Evolutionary conservation across 64 coral and sea anemone species (phyloP).

Genomic region (Anthopleura sola): DNA sequence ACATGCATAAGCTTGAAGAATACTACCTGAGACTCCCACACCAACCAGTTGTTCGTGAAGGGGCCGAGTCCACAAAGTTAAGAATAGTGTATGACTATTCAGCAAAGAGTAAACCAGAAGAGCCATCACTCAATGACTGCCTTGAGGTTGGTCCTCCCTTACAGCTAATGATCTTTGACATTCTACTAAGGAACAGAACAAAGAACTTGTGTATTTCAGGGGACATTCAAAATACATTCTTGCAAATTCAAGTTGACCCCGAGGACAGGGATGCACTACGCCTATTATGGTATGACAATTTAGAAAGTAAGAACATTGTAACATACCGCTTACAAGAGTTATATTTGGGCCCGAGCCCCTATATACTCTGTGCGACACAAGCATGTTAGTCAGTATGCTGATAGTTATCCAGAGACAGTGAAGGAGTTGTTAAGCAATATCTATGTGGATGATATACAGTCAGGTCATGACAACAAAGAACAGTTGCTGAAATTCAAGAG

Average conservation of each 20-base stretch:
- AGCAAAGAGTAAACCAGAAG: slow-evolving; percentile 16
- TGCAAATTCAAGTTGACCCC: slow-evolving; percentile 29
- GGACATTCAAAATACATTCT: slow-evolving; percentile 44
- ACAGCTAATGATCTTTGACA: slow-evolving; percentile 51
- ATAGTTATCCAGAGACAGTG: slow-evolving; percentile 42
- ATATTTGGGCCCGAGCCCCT: slow-evolving; percentile 65
- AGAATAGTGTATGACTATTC: slow-evolving; percentile 60
- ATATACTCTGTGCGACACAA: too few relatives aligned
- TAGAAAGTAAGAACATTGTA: slow-evolving; percentile 27
- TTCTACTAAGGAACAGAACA: slow-evolving; percentile 31
- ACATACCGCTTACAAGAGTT: slow-evolving; percentile 47
- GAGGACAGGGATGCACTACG: slow-evolving; percentile 37
- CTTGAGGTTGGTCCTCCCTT: slow-evolving; percentile 34
- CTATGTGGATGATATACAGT: slow-evolving; percentile 68
- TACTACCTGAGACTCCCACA: slow-evolving; percentile 43
- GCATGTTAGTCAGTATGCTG: too few relatives aligned
- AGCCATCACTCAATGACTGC: slow-evolving; percentile 52
- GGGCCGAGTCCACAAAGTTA: slow-evolving; percentile 43
- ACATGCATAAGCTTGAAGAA: slow-evolving; percentile 38
- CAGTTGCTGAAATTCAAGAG: slow-evolving; percentile 47
- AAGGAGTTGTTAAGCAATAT: slow-evolving; percentile 46
- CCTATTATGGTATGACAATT: slow-evolving; percentile 33
- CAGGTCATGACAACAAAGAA: slow-evolving; percentile 39
- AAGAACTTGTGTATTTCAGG: slow-evolving; percentile 20
- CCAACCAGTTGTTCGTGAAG: slow-evolving; percentile 24